These are phyloP conservation scores for Nicator chloris DNA, from an alignment of 2,113 vertebrate genomes.

Conservation along the genomic window DNA sequence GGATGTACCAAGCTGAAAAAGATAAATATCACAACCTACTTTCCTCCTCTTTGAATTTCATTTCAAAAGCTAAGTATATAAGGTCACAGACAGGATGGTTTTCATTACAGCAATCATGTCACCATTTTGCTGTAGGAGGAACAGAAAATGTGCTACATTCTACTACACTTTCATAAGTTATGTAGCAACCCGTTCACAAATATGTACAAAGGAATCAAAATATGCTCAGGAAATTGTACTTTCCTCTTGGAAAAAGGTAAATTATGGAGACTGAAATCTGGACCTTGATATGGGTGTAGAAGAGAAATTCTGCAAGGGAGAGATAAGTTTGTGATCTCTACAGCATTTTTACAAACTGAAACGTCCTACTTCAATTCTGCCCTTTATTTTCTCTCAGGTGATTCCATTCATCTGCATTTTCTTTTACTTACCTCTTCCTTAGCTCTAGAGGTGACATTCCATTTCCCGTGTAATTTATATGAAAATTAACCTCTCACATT, in stretches of 20 bases:
- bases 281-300: not conserved
- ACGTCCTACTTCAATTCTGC: not conserved
- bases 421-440: not conserved
- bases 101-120: not conserved
- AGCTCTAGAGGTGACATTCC: not conserved
- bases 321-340: not conserved
- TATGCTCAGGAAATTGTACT: not conserved
- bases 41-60: not conserved
- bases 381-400: not conserved
- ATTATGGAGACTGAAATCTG: not conserved
- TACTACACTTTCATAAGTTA: not conserved
- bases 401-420: not conserved
- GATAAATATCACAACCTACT: not conserved
- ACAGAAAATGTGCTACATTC: not conserved
- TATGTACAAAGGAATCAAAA: not conserved
- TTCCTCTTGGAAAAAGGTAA: not conserved
- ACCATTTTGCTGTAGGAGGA: not conserved
- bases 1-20: not conserved
- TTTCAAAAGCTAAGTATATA: not conserved
- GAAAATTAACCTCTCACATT: constrained; percentile 22
- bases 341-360: not conserved
- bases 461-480: constrained; percentile 32
- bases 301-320: not conserved
- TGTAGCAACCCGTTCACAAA: not conserved
- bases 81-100: not conserved